A percentile compares a stretch with the other conserved stretches of the same genome.
phyloP scores from a whole-genome alignment of 2,797 vertebrate genomes.

The Catamblyrhynchus diadema region DNA sequence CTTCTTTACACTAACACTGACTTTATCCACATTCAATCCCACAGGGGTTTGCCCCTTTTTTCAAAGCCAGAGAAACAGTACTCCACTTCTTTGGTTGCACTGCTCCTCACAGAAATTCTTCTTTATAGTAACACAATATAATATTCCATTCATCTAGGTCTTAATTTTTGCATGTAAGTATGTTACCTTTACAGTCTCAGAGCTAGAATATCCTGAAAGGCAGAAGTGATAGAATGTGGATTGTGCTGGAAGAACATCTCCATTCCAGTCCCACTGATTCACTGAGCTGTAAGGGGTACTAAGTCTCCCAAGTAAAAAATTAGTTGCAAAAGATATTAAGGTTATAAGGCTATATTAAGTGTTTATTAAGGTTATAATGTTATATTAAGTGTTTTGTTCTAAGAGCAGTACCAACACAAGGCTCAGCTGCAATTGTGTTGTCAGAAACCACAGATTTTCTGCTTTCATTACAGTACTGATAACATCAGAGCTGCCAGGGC shows the following conservation, averaged over 20 bases:
- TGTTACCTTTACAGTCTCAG: not conserved
- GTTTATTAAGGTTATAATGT: not conserved
- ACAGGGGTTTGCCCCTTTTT: not conserved
- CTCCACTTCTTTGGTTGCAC: not conserved
- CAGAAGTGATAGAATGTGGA: not conserved
- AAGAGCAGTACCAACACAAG: not conserved
- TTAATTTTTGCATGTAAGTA: not conserved
- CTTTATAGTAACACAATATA: not conserved
- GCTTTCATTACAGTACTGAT: not conserved
- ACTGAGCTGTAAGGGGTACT: not conserved
- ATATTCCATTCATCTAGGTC: not conserved
- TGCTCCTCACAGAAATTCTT: not conserved
- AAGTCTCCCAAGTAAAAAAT: not conserved
- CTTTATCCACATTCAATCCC: not conserved
- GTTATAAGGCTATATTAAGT: not conserved
- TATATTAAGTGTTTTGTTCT: not conserved
- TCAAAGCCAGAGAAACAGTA: not conserved
- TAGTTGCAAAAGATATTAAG: not conserved
- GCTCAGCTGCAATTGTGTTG: not conserved
- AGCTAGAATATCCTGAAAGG: not conserved
- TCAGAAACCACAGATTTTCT: not conserved
- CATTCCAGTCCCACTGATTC: not conserved
- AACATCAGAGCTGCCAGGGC: not conserved
- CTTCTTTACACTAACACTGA: not conserved
- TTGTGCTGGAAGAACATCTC: not conserved